phyloP scores from a whole-genome alignment of 1,140 invertebrate species.

The Lordiphosa stackelbergi region DNA sequence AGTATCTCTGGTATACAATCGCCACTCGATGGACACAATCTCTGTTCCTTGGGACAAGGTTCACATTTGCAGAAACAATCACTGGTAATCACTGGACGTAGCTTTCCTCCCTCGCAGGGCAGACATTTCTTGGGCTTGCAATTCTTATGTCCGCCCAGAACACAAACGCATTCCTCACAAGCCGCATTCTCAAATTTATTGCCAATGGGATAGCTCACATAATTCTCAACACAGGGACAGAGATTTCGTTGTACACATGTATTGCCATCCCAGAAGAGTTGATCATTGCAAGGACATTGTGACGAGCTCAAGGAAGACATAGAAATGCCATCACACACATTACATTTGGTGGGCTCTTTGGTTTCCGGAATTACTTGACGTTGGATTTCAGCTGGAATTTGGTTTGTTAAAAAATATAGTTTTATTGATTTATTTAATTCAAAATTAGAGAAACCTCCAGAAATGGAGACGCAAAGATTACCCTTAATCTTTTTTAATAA shows the following conservation, averaged over 20 bases:
- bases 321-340: constrained; percentile 55
- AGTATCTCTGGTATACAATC: constrained; percentile 84
- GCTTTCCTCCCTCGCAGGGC: constrained; percentile 79
- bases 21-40: constrained; percentile 85
- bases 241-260: constrained; percentile 82
- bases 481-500: too few species aligned
- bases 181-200: constrained; percentile 82
- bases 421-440: too few species aligned
- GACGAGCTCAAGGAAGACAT: not conserved
- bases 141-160: constrained; percentile 82
- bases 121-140: constrained; percentile 84
- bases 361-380: constrained; percentile 38
- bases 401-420: too few species aligned
- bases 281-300: constrained; percentile 77
- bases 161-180: constrained; percentile 88
- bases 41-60: constrained; percentile 82
- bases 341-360: constrained; percentile 45
- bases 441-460: too few species aligned
- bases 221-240: constrained; percentile 87
- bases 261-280: constrained; percentile 84
- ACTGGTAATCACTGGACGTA: constrained; percentile 64
- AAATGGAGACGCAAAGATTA: too few species aligned
- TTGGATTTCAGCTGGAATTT: constrained; percentile 44
- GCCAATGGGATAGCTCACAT: constrained; percentile 85
- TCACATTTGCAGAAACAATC: constrained; percentile 86